Base-by-base conservation (phyloP, 2,888 invertebrate species). In the Hydroisotoma schaefferi region DNA sequence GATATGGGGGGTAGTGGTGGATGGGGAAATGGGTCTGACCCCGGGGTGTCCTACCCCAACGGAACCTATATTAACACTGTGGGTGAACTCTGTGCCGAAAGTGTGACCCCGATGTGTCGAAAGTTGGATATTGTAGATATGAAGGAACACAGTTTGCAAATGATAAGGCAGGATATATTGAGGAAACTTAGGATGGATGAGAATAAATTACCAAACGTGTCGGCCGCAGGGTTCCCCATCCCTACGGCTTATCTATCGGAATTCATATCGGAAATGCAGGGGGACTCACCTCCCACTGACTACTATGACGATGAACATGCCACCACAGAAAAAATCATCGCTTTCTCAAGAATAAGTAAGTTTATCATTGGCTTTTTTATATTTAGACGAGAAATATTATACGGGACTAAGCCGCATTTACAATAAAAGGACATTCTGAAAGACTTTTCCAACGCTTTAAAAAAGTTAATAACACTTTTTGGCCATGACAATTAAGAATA, bases 291-390 rank as follows among this genome's bases (percentile, higher is more conserved):
- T 10, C 61, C 63, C 22, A 46, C 60, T 25, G 68, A 64, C 51
- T 69, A 68, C 26, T 64, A 49, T 33, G 66, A 65, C 52, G 72
- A 72, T 51, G 72, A 72, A 27, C 68, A 72, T 28, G 72, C 70
- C 27, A 69, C 63, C 12, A 70, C 70, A 8, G 65, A 72, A 46
- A 72, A 71, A 58, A 71, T 72, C 60, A 71, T 72, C 43, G 71
- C 72, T 22, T 72, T 72, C 61, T 70, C 72, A 47, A 71, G 65
- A 63, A 66, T 67, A 43, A 67, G 72, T 72, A 59, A 65, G 70
- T 63, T 38, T n/a, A 48, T 28, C 18, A 6, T 43, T n/a, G n/a
- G n/a, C n/a, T n/a, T n/a, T n/a, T n/a, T n/a, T n/a, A n/a, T n/a
- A n/a, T n/a, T n/a, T n/a, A n/a, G n/a, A n/a, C n/a, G n/a, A n/a